Evolutionary conservation across 2,888 invertebrate genomes (phyloP).

Genomic region (Neelides folsomi): DNA sequence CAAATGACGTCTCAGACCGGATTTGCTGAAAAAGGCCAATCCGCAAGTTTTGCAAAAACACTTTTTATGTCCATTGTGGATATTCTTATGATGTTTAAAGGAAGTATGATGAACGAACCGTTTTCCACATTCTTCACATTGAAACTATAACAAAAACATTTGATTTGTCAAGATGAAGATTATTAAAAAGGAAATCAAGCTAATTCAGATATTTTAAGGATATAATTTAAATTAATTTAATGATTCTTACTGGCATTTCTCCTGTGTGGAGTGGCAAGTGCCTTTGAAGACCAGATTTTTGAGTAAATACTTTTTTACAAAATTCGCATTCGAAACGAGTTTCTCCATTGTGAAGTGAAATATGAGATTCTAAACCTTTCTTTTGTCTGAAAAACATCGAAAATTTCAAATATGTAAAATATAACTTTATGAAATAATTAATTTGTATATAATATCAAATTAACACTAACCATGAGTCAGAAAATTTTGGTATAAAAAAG

Average conservation of each 20-base stretch:
- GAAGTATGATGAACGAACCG: constrained; percentile 56
- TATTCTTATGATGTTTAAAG: constrained; percentile 54
- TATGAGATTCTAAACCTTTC: constrained; percentile 48
- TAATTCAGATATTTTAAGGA: too few species aligned
- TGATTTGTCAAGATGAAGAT: background rate
- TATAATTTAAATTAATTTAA: too few species aligned
- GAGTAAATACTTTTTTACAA: constrained; percentile 49
- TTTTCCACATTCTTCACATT: constrained; percentile 52
- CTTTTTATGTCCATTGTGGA: constrained; percentile 50
- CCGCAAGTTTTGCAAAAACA: constrained; percentile 50
- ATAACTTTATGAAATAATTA: background rate
- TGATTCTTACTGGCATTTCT: constrained; percentile 35
- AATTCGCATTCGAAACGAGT: constrained; percentile 42
- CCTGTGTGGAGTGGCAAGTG: constrained; percentile 51
- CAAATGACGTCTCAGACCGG: constrained; percentile 54
- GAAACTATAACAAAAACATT: constrained; percentile 38
- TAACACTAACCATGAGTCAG: background rate
- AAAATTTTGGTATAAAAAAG: background rate
- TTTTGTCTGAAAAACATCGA: constrained; percentile 43
- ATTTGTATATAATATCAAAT: background rate
- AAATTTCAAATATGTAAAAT: background rate
- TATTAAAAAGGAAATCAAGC: constrained; percentile 1
- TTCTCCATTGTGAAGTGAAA: constrained; percentile 46
- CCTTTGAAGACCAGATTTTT: constrained; percentile 48
- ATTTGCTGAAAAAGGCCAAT: constrained; percentile 49